Evolutionary conservation across 2,888 invertebrate species (phyloP), one percentile per base, ranked within the genome.

Genomic region (Baronia brevicornis): DNA sequence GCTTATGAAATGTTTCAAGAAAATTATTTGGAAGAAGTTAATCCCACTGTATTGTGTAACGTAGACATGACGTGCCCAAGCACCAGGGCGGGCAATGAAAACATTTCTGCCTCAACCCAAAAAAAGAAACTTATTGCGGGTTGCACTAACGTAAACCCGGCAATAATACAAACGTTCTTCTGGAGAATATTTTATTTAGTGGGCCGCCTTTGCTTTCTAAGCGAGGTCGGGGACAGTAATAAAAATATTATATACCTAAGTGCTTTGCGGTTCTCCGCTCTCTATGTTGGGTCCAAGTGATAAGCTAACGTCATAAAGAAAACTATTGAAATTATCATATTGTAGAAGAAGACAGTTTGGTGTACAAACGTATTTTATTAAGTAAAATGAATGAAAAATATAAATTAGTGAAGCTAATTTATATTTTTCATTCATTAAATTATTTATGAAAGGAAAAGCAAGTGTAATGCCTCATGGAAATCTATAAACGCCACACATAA

Each of bases 161-260:
- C 46, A 57, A 61, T 62, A 70, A 65, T 58, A 64, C 60, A 60
- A 59, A 60, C 59, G 57, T 62, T 61, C 55, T 51, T 49, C 55
- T 48, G 54, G 52, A 51, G 62, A 66, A 75, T 77, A 77, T 78
- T 78, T 77, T 77, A 75, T 78, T 77, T 74, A 71, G 74, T 60
- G 54, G 60, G 64, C 68, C 64, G 62, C 65, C 54, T 65, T 65
- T 59, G 58, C 60, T 58, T 60, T 50, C 58, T 58, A 57, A 60
- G 58, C 55, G 61, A 63, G 63, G 57, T 58, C 60, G 64, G 62
- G 54, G 55, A 59, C 45, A 47, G 50, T 63, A 70, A 73, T 78
- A 77, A 77, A 78, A 77, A 77, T 78, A 77, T 78, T 72, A 69
- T 74, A 68, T 66, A 64, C 53, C 54, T 56, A 58, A 61, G 58